Conservation (phyloP, 1,140 invertebrate genomes). For the Drosophila pseudoananassae region DNA sequence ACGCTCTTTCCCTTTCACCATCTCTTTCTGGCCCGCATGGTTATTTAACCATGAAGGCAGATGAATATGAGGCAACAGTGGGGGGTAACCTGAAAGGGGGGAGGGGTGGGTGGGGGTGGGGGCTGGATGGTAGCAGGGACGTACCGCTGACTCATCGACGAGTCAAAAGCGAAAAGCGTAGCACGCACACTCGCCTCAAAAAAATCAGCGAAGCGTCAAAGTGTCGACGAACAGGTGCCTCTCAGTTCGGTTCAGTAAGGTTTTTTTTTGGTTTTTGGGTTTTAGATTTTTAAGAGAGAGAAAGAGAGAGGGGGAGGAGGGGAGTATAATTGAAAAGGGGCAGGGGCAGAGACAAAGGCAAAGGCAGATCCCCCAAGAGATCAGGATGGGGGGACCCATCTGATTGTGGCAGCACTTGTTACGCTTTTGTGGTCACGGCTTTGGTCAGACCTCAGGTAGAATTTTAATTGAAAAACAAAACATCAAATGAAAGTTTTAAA, state of each 20-base stretch:
- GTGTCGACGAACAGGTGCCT: conserved; percentile 73
- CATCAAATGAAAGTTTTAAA: not conserved
- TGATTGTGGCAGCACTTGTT: conserved; percentile 61
- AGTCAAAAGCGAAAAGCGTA: conserved; percentile 33
- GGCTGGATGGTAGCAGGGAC: not conserved
- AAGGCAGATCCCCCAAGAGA: not conserved
- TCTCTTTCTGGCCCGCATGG: conserved; percentile 20
- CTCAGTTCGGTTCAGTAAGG: not conserved
- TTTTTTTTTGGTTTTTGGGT: not conserved
- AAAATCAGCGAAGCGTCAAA: conserved; percentile 73
- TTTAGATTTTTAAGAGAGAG: not conserved
- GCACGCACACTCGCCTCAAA: conserved; percentile 49
- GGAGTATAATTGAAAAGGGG: conserved; percentile 4
- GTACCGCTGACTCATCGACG: conserved; percentile 39
- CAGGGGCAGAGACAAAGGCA: too few species aligned
- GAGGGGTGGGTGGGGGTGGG: conserved; percentile 18
- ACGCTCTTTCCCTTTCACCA: too few species aligned
- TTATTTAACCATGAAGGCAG: conserved; percentile 68
- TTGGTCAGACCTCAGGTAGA: conserved; percentile 7
- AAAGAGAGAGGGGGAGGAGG: not conserved
- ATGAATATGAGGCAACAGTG: conserved; percentile 1
- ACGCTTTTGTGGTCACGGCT: conserved; percentile 65
- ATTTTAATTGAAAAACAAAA: not conserved
- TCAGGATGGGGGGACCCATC: conserved; percentile 17
- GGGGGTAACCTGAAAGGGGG: conserved; percentile 21